Evolutionary conservation across 2,888 invertebrate genomes (phyloP).

Genomic region (Micoletzkya japonica): DNA sequence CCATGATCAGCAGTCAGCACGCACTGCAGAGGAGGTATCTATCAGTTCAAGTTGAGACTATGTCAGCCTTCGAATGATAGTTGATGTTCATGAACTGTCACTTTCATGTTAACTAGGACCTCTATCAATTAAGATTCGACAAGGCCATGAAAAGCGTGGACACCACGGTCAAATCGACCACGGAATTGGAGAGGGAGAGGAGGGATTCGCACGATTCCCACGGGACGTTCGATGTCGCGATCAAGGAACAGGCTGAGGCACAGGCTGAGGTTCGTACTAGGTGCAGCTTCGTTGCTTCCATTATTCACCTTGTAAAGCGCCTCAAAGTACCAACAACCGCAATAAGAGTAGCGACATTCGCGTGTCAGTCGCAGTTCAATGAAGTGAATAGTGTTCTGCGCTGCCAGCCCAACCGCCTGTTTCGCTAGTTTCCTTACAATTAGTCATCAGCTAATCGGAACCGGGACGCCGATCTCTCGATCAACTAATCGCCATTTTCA

Average conservation of each 20-base stretch:
- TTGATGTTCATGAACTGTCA: no score
- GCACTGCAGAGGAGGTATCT: slow-evolving; percentile 12
- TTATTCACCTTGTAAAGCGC: no score
- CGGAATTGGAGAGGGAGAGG: background rate
- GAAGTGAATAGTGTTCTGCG: background rate
- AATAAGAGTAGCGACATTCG: no score
- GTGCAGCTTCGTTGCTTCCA: background rate
- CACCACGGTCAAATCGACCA: background rate
- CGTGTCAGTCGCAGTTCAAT: no score
- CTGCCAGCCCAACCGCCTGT: background rate
- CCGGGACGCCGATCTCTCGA: no score
- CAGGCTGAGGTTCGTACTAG: background rate
- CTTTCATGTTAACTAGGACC: background rate
- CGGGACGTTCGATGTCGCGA: slow-evolving; percentile 12
- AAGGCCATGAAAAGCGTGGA: slow-evolving; percentile 20
- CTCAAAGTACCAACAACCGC: no score
- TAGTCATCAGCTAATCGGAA: no score
- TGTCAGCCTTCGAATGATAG: no score
- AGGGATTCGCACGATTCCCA: background rate
- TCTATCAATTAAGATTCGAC: slow-evolving; percentile 1
- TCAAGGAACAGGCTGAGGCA: background rate
- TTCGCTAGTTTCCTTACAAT: no score
- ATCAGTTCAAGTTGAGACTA: no score
- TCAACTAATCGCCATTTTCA: no score
- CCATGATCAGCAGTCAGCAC: background rate